Evolutionary conservation across 2,888 invertebrate species (phyloP), one percentile per base, ranked within the genome.

Genomic region (Cryptophagus acutangulus): DNA sequence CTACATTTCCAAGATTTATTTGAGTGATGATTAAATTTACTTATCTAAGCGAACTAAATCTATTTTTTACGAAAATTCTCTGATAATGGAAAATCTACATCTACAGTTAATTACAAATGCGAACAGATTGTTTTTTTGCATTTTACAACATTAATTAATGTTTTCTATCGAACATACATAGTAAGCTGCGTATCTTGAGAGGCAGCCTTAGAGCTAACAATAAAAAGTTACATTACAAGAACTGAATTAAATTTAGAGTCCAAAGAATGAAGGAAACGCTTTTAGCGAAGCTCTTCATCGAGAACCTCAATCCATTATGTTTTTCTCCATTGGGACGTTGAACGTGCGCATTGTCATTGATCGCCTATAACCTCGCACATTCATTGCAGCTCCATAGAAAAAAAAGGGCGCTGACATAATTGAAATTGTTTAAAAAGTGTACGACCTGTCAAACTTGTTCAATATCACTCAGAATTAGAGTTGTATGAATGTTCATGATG

Each of bases 311-410:
- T 55, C 57, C 54, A 55, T 55, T 57, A 54, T 53, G 51, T 48
- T 52, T 50, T 45, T 53, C 49, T 50, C 57, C 53, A 36, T 45
- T 46, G 48, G 53, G 52, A 46, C 40, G 33, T 15, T 30, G 46
- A 40, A 54, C 54, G 57, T 54, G 57, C 52, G 50, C 55, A 54
- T 57, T 57, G 57, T 55, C 54, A 55, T 54, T 55, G 55, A 55
- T 57, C 55, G 55, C 29, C 54, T 45, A 54, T 54, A 55, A 54
- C 49, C 52, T 45, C 37, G 47, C 52, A 45, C 45, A 38, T 43
- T 47, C 45, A 45, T 47, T 54, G 51, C 48, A 46, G 50, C 44
- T 25, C 39, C 26, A 26, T 13, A 36, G 40, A 31, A 49, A 46
- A 44, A 42, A 34, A 16, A 31, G n/a, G 42, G 36, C 43, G 35